Base-by-base conservation (phyloP, 1,140 invertebrate species). In the Chelonus insularis region DNA sequence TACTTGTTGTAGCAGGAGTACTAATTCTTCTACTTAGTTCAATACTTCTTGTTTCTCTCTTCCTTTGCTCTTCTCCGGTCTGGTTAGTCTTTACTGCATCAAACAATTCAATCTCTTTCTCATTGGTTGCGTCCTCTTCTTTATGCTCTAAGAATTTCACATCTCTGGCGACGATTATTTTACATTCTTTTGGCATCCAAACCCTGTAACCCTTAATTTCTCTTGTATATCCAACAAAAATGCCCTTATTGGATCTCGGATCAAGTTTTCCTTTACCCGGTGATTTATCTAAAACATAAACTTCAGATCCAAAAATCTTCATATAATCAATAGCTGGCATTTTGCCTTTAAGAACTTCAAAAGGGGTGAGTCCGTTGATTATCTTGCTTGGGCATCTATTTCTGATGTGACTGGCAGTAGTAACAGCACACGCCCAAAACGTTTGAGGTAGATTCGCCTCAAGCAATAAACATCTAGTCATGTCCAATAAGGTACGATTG, bases 401-500 rank as follows among this genome's bases (percentile, higher is more conserved):
- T 41, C 67, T 57, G 2, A 69, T 57, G 16, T 64, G 61, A 29
- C 36, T 58, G 36, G 63, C 51, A n/a, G 62, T 68, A 20, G 25
- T 32, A 0, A 67, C 23, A 8, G 62, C 68, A 50, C 66, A 67
- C 12, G 64, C 62, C 70, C 68, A 72, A 57, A 68, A 70, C 18
- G 29, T 18, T 9, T 9, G 0, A 1, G 60, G n/a, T 9, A 68
- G 20, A 2, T n/a, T n/a, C n/a, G n/a, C n/a, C n/a, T n/a, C n/a
- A n/a, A n/a, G n/a, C n/a, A n/a, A n/a, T 60, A 76, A 57, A 56
- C 65, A 66, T 29, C 69, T 50, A 1, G 70, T 67, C 57, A 56
- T 63, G 29, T 75, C 69, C 0, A n/a, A n/a, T n/a, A n/a, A n/a
- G n/a, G n/a, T n/a, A 69, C 41, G 4, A 60, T 74, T 74, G 16